Conservation (phyloP, 2,797 vertebrate genomes). For the Siniperca obscura region DNA sequence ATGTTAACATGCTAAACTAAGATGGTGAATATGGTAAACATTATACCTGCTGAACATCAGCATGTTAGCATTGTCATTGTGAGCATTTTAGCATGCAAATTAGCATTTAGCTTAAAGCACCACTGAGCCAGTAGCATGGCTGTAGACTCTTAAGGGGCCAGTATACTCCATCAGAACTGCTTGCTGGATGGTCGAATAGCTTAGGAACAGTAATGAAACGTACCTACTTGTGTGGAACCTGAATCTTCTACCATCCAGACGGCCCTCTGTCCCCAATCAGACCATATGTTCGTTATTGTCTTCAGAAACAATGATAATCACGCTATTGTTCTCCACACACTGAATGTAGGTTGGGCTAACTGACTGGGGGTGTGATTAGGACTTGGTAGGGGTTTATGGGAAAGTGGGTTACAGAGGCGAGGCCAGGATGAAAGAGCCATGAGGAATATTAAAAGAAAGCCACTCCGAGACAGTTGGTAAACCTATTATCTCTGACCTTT, state of each 20-base stretch:
- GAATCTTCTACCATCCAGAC: constrained; percentile 11
- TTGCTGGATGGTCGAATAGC: not conserved
- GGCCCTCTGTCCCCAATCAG: constrained; percentile 17
- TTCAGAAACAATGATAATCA: constrained; percentile 58
- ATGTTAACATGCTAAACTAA: not conserved
- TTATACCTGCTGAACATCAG: not conserved
- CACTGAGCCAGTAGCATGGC: not conserved
- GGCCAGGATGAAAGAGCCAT: constrained; percentile 16
- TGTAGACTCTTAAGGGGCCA: not conserved
- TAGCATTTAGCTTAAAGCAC: not conserved
- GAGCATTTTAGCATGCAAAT: not conserved
- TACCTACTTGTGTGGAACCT: not conserved
- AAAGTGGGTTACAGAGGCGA: constrained; percentile 73
- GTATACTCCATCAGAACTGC: not conserved
- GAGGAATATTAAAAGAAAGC: constrained; percentile 26
- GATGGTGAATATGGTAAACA: not conserved
- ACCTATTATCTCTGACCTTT: not conserved
- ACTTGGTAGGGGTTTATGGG: constrained; percentile 39
- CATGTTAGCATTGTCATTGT: too few relatives aligned
- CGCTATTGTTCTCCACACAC: constrained; percentile 60
- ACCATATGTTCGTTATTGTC: constrained; percentile 69
- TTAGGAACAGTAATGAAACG: not conserved
- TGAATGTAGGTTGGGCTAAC: constrained; percentile 43
- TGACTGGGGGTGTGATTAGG: constrained; percentile 21
- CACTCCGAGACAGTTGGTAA: constrained; percentile 35